Percentiles rank a stretch among this genome's conserved stretches.
These are phyloP conservation scores for Zaprionus taronus DNA, from an alignment of 1,140 invertebrate species.

Conservation along the genomic window DNA sequence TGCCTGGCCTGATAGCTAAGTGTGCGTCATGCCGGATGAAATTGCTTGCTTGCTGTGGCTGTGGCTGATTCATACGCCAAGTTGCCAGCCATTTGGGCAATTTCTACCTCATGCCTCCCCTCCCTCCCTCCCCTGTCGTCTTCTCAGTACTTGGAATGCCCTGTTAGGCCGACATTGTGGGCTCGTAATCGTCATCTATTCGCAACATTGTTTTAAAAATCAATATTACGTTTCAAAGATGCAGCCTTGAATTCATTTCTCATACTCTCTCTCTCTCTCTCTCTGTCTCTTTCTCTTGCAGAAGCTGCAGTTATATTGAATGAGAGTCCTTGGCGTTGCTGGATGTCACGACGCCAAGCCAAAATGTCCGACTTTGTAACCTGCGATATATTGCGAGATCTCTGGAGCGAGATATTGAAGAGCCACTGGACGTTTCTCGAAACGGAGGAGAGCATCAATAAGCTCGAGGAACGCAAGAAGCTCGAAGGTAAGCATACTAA, in stretches of 20 bases:
- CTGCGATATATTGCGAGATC: conserved; percentile 83
- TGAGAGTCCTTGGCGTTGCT: conserved; percentile 69
- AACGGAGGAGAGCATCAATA: conserved; percentile 90
- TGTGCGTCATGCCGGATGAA: conserved; percentile 43
- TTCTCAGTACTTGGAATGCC: conserved; percentile 3
- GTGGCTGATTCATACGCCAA: conserved; percentile 39
- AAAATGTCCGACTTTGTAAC: conserved; percentile 81
- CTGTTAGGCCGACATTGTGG: background rate
- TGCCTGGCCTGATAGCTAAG: conserved; percentile 32
- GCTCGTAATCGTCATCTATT: conserved; percentile 30
- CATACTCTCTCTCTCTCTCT: background rate
- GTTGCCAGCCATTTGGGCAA: conserved; percentile 39
- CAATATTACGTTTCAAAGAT: conserved; percentile 31
- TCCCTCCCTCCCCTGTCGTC: too few species aligned
- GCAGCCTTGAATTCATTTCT: conserved; percentile 39
- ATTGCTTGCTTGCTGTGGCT: conserved; percentile 1
- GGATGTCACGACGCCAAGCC: conserved; percentile 46
- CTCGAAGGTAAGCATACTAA: conserved; percentile 87
- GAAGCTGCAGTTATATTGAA: conserved; percentile 66
- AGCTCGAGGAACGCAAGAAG: conserved; percentile 89
- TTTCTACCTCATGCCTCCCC: background rate
- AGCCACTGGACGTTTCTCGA: conserved; percentile 90
- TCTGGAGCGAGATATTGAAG: conserved; percentile 89
- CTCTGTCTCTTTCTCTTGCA: conserved; percentile 37
- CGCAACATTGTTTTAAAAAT: conserved; percentile 40